Evolutionary conservation across 2,113 vertebrate species (phyloP), one percentile per base, ranked within the genome.

Genomic region (Cairina moschata): DNA sequence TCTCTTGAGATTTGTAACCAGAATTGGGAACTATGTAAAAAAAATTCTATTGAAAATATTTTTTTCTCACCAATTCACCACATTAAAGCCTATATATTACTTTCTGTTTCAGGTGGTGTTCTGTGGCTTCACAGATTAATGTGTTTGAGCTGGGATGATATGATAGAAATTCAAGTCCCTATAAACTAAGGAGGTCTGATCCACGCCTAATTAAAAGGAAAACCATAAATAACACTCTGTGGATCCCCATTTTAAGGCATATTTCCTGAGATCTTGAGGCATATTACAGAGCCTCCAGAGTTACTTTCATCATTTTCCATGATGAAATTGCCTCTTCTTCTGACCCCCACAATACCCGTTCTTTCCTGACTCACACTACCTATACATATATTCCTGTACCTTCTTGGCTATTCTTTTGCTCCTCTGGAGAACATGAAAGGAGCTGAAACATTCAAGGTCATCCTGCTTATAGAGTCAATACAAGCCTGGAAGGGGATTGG

Each of bases 221-320:
- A 8, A 68, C 0, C 10, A 31, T 3, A 9, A 52, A 29, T 69
- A 66, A 83, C 0, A 1, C 40, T 9, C 36, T 20, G 16, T 34
- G 23, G 25, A 8, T 15, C 17, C 11, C 31, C 40, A 1, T 46
- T 81, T 88, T 91, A n/a, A 32, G 56, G 32, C 4, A 48, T 2
- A 5, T 5, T 85, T 76, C 26, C 58, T 56, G 52, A 81, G n/a
- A 72, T 46, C 22, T 60, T 69, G 17, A 20, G 31, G 29, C 22
- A 23, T 14, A 3, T 8, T 84, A 56, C 7, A 83, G 13, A 52
- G 4, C 2, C 15, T 4, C 16, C 17, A 56, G 56, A 71, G 3
- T 67, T 77, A 54, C 52, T 1, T 17, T 5, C 3, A 15, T 44
- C 17, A 40, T 36, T 36, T 36, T 36, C 36, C 36, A 36, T 36